Conservation (phyloP, 2,113 vertebrate species). For the Eclectus roratus region DNA sequence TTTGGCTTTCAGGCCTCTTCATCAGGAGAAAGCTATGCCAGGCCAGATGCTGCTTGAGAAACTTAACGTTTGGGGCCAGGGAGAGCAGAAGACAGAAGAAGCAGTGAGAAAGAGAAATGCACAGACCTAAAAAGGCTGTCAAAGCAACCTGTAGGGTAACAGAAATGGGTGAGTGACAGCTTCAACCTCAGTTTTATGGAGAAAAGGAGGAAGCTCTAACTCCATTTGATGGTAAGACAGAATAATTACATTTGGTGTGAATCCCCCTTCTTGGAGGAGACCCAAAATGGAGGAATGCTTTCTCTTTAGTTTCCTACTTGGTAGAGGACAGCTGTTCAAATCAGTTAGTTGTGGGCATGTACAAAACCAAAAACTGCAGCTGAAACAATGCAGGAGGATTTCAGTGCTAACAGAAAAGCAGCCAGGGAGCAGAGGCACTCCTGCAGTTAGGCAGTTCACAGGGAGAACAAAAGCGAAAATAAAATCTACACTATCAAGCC, state of each 20-base stretch:
- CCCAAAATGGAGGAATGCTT: background rate
- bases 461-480: background rate
- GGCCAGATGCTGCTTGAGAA: rapidly evolving
- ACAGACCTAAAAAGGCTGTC: rapidly evolving
- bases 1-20: background rate
- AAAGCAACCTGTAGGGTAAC: background rate
- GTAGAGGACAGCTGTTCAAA: background rate
- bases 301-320: background rate
- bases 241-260: background rate
- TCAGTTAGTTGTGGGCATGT: background rate
- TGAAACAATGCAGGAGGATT: background rate
- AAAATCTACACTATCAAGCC: background rate
- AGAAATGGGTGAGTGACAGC: background rate
- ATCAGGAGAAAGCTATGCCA: background rate
- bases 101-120: background rate
- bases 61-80: background rate
- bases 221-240: background rate
- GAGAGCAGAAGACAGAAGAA: background rate
- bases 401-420: background rate
- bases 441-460: background rate
- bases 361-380: background rate
- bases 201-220: background rate
- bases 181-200: background rate
- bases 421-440: background rate
- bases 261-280: rapidly evolving